Evolutionary conservation across 2,797 vertebrate genomes (phyloP), one percentile per base, ranked within the genome.

Genomic region (Harpagifer antarcticus): DNA sequence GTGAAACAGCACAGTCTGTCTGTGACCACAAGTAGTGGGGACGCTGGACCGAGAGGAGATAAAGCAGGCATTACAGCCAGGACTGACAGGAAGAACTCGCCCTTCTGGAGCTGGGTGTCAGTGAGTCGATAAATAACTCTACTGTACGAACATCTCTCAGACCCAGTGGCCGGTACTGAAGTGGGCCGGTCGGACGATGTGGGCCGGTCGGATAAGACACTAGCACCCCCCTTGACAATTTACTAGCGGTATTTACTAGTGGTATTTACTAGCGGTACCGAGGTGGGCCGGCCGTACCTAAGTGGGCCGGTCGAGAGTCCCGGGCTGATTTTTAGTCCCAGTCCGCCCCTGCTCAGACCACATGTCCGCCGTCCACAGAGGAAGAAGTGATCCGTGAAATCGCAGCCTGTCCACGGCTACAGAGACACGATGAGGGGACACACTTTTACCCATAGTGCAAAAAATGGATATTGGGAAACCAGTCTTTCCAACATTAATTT

Each of bases 1-100:
- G 83, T 58, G 70, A 88, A 89, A 87, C 79, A 83, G 84, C 86
- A 71, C 78, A 81, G 81, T 85, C 75, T 81, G 71, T 76, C 81
- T 88, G 82, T 54, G 72, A 75, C 74, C 61, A 63, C 75, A 69
- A 85, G 76, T 78, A 84, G 75, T 53, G 40, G 68, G 66, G 17
- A 55, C 0, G 2, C 33, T 16, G 8, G 27, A 53, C 45, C 20
- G 23, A 23, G 33, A 52, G 33, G 27, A 69, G 47, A 62, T 55
- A 10, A 50, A 68, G 48, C 40, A 67, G 14, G 31, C 27, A 27
- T 43, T 55, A 44, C 33, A 71, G 16, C 31, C 61, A 20, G 12
- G 9, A 1, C 3, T 17, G 45, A 59, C 11, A 50, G 9, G 3
- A 59, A 37, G 5, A 50, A 14, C n/a, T 31, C 42, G 14, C 31